Base-by-base conservation (phyloP, 1,140 invertebrate species). In the Cotesia chilonis region DNA sequence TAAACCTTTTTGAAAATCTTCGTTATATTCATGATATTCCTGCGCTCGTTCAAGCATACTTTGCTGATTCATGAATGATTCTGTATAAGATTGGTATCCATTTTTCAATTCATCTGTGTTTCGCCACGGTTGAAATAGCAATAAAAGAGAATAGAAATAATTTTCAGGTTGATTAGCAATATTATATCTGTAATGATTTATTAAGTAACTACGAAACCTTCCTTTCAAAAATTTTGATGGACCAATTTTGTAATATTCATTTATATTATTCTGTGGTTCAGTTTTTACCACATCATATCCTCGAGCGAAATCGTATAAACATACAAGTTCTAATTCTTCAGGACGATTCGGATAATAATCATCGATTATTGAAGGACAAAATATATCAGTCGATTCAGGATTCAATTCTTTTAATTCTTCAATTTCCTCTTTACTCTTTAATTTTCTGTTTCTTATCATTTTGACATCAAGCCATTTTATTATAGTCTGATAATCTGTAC, bases 161-260 rank as follows among this genome's bases (percentile, higher is more conserved):
- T 14, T 9, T 57, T 57, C 55, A 14, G 55, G 55, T 57, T 57
- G 9, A 57, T 9, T 57, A 57, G 12, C 5, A 6, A 57, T 9
- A 20, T 57, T 57, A 17, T 14, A 57, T 51, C 12, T 51, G 12
- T 51, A 51, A n/a, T 51, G 12, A 51, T 51, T 51, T 51, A 51
- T n/a, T 51, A 57, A 57, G 17, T 57, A 14, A 5, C 10, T 10
- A 57, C 5, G 9, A 9, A 1, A 12, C 14, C 17, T 10, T 57
- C 55, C 5, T 57, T 57, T 57, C 1, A 17, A 75, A 65, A 71
- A 71, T 75, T 12, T 74, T 60, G 70, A 61, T 9, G 6, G 17
- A 6, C n/a, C 28, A 10, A 35, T 35, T 35, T 61, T 9, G 9
- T 61, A 9, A 7, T 3, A 3, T 36, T 35, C 59, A 61, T 35